These are phyloP conservation scores for Carassius auratus DNA, from an alignment of 2,113 vertebrate species.

Conservation along the genomic window DNA sequence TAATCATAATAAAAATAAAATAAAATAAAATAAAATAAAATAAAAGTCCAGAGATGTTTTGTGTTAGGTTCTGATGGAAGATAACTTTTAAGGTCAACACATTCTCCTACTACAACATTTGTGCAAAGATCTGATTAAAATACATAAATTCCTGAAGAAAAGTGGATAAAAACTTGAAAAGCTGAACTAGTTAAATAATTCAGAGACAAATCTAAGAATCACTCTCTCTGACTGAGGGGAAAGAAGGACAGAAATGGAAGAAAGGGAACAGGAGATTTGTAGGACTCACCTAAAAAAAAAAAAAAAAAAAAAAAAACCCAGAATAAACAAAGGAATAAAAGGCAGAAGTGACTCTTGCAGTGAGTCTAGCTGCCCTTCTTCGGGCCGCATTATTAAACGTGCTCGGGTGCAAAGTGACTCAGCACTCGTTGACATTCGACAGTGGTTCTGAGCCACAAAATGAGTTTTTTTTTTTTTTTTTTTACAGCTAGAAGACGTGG, in stretches of 20 bases:
- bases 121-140: conserved; percentile 3
- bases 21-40: too few species aligned
- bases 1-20: too few species aligned
- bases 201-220: conserved; percentile 19
- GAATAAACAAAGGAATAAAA: not conserved
- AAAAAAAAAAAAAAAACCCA: not conserved
- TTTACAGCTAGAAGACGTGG: conserved; percentile 56
- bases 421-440: conserved; percentile 62
- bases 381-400: conserved; percentile 52
- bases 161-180: not conserved
- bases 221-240: not conserved
- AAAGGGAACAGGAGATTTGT: not conserved
- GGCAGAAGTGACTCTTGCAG: not conserved
- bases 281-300: not conserved
- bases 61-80: not conserved
- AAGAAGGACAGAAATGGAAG: not conserved
- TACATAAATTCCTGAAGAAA: conserved; percentile 3
- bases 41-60: not conserved
- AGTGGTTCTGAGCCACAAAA: conserved; percentile 40
- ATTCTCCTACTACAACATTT: not conserved
- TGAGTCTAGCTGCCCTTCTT: conserved; percentile 11
- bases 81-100: not conserved
- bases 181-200: conserved; percentile 11
- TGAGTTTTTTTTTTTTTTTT: too few species aligned
- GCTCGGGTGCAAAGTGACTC: conserved; percentile 60